Evolutionary conservation across 2,113 vertebrate species (phyloP), one percentile per base, ranked within the genome.

Genomic region (Mystacornis crossleyi): DNA sequence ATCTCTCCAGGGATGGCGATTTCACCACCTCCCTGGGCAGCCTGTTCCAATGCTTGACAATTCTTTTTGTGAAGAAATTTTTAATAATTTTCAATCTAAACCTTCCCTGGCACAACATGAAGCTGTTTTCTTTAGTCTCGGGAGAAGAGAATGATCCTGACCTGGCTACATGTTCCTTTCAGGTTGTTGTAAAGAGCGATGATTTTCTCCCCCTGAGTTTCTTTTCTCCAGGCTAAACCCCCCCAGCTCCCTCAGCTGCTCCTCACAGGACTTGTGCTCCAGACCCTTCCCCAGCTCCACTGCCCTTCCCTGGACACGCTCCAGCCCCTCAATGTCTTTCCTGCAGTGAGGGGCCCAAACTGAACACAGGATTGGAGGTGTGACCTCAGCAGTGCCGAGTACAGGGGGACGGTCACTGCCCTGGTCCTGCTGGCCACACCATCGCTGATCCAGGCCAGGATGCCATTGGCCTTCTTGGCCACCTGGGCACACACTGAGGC

Each of bases 121-220:
- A 55, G 25, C 16, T 24, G 4, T 71, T 79, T 80, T n/a, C 29
- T 48, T 14, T 31, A 36, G 31, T 72, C 6, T 2, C 80, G 31
- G 58, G 31, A 57, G 26, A 57, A 57, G 57, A 64, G 3, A 5
- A 7, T 5, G 3, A 71, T 17, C 33, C 3, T 0, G 0, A 31
- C 36, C 20, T 51, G 1, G 36, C 38, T 53, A 1, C 45, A 23
- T 1, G 31, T 20, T 58, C 61, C 20, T 42, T 13, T 61, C 18
- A 53, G 26, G 9, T 2, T 4, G 11, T 1, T 67, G 2, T 3
- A 67, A 34, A 42, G 29, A 57, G 21, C 0, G 1, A 26, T 24
- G 2, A 26, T 17, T 4, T 34, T 4, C 3, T 10, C 21, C 29
- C 33, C 29, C 26, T 3, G 29, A 48, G 18, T 2, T 3, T 64